Conservation (phyloP, 2,888 invertebrate species). For the Phaedon cochleariae region DNA sequence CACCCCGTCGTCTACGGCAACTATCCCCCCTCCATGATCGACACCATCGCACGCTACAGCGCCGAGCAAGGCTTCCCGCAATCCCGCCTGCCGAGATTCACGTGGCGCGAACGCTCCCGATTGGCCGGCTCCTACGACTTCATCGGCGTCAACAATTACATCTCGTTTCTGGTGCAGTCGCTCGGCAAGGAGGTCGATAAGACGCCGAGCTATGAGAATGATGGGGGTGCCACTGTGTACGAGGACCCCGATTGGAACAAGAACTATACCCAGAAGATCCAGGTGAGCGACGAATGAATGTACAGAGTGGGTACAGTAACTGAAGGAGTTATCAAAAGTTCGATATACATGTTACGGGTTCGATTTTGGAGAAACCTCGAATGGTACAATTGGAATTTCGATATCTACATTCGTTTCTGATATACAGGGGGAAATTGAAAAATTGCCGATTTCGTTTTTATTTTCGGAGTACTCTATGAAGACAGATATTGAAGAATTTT, state of each 20-base stretch:
- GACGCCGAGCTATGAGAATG: constrained; percentile 41
- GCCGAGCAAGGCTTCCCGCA: constrained; percentile 60
- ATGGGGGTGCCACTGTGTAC: constrained; percentile 40
- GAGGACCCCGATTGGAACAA: constrained; percentile 63
- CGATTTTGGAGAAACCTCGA: no score
- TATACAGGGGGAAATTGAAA: no score
- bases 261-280: not conserved
- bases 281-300: not conserved
- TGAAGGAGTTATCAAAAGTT: no score
- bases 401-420: no score
- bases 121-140: constrained; percentile 74
- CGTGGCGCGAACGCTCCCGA: constrained; percentile 66
- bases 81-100: constrained; percentile 71
- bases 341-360: no score
- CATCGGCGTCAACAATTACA: constrained; percentile 79
- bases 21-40: constrained; percentile 72
- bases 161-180: constrained; percentile 64
- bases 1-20: constrained; percentile 73
- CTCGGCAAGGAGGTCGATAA: constrained; percentile 7
- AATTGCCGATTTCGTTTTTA: no score
- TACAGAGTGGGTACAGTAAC: no score
- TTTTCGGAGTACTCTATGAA: no score
- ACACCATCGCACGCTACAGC: constrained; percentile 67
- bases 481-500: no score
- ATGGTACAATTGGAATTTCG: no score